These are phyloP conservation scores for Melanerpes aurifrons DNA, from an alignment of 2,113 vertebrate genomes.

Conservation along the genomic window DNA sequence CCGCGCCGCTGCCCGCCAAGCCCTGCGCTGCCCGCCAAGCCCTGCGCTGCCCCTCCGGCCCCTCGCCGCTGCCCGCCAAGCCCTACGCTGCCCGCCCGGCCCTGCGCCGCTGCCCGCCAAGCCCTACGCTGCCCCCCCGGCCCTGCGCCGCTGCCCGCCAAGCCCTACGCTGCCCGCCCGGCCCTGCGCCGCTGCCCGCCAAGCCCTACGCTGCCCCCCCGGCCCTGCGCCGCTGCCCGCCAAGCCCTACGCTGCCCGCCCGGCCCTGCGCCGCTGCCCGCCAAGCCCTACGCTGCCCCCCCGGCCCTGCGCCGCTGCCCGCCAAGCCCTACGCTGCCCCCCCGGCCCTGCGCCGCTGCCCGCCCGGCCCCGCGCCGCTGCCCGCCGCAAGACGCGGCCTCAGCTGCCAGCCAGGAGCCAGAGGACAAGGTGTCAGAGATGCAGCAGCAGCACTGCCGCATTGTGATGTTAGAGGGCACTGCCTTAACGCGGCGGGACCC, in stretches of 20 bases:
- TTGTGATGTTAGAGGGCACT: not conserved
- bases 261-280: not conserved
- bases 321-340: not conserved
- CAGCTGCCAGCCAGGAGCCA: not conserved
- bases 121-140: not conserved
- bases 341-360: not conserved
- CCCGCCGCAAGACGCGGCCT: not conserved
- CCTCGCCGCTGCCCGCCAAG: not conserved
- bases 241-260: not conserved
- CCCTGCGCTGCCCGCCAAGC: too few species aligned
- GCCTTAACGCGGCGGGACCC: not conserved
- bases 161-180: not conserved
- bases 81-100: not conserved
- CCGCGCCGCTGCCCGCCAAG: not conserved
- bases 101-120: not conserved
- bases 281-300: not conserved
- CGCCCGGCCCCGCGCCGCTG: not conserved
- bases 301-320: not conserved
- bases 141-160: not conserved
- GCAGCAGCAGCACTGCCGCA: not conserved
- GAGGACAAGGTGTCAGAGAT: accelerated
- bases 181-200: not conserved
- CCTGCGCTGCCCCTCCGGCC: accelerated
- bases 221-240: not conserved
- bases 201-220: not conserved